Evolutionary conservation across 2,888 invertebrate species (phyloP).

Genomic region (Hirudinaria manillensis): DNA sequence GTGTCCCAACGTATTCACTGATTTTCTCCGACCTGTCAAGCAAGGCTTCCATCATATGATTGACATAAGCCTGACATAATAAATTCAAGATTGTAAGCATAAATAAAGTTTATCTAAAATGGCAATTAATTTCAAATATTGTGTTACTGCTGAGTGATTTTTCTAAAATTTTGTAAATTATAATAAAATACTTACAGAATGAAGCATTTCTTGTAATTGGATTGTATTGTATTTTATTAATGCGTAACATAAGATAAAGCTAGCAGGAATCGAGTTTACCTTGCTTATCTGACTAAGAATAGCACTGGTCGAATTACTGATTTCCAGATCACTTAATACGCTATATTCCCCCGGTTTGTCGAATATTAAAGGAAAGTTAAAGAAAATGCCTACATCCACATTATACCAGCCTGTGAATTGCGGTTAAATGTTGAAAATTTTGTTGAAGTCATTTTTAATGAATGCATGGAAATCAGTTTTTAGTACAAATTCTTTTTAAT

Average conservation of each 20-base stretch:
- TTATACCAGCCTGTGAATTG: constrained; percentile 26
- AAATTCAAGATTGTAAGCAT: neutral
- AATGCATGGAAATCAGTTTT: neutral
- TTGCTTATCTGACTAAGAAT: neutral
- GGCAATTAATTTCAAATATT: too few species aligned
- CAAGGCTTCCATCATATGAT: constrained; percentile 20
- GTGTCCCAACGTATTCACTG: neutral
- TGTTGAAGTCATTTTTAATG: too few species aligned
- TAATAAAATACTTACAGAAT: neutral
- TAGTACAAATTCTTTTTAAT: neutral
- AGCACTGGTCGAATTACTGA: neutral
- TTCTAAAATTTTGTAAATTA: too few species aligned
- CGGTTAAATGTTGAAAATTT: neutral
- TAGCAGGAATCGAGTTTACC: neutral
- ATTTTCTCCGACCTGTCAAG: constrained; percentile 1
- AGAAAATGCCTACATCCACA: constrained; percentile 25
- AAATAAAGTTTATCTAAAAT: neutral
- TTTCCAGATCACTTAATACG: neutral
- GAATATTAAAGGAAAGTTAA: constrained; percentile 28
- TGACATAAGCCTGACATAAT: neutral
- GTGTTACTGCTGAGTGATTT: too few species aligned
- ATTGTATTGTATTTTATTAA: neutral
- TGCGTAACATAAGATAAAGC: neutral
- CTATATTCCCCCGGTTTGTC: constrained; percentile 27
- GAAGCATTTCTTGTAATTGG: too few species aligned